Percentiles rank a stretch among this genome's conserved stretches.
Conservation (phyloP, 2,888 invertebrate genomes). For the Drosophila meridionalis region DNA sequence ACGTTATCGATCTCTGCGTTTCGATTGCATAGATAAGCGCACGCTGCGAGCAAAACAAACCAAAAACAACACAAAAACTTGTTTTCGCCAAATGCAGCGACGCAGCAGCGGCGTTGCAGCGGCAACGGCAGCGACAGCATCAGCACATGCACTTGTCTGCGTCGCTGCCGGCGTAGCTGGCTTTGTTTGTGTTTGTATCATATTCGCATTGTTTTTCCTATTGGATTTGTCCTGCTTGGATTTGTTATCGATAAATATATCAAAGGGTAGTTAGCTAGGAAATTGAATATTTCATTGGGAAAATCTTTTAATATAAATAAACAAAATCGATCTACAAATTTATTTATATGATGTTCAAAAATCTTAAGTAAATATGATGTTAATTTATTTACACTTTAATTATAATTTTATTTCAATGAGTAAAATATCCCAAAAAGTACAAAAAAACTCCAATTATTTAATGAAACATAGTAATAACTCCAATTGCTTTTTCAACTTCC, state of each 20-base stretch:
- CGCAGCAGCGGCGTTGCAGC: background rate
- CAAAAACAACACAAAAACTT: slow-evolving; percentile 24
- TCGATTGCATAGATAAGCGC: slow-evolving; percentile 58
- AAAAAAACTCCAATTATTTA: background rate
- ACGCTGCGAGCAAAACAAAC: slow-evolving; percentile 33
- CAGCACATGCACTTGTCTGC: slow-evolving; percentile 9
- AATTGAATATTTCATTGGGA: background rate
- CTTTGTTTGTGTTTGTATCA: slow-evolving; percentile 22
- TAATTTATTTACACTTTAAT: too few relatives aligned
- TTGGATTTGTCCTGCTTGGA: slow-evolving; percentile 13
- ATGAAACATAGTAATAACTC: background rate
- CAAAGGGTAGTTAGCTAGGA: background rate
- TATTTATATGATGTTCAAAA: too few relatives aligned
- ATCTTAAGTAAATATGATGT: too few relatives aligned
- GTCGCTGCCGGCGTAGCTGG: slow-evolving; percentile 24
- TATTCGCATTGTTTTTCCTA: slow-evolving; percentile 26
- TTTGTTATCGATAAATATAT: background rate
- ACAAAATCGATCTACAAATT: background rate
- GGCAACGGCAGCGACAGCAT: slow-evolving; percentile 8
- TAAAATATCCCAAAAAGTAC: background rate
- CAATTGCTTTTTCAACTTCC: background rate
- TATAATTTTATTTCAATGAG: too few relatives aligned
- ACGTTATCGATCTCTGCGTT: slow-evolving; percentile 49
- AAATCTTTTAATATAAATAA: background rate
- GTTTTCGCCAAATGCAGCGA: slow-evolving; percentile 32